phyloP scores from a whole-genome alignment of 2,888 invertebrate species.

The Dicyrtoma fusca region DNA sequence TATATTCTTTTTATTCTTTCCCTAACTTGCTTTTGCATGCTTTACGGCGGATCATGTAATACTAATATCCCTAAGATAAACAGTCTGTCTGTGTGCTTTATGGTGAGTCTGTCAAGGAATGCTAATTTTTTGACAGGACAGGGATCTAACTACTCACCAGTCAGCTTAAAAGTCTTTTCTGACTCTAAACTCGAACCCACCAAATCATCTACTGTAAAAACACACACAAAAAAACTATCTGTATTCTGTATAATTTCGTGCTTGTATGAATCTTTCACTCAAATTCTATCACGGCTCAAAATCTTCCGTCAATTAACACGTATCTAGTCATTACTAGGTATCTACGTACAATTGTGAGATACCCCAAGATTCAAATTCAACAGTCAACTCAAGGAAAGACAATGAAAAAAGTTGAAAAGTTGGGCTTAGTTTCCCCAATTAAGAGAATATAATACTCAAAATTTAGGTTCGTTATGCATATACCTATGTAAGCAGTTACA shows the following conservation, averaged over 20 bases:
- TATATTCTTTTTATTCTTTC: not conserved
- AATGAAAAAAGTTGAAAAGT: not conserved
- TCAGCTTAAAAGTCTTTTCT: not conserved
- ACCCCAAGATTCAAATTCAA: not conserved
- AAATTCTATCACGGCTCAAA: not conserved
- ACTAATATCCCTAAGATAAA: not conserved
- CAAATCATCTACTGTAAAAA: not conserved
- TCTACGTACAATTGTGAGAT: not conserved
- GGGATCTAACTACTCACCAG: slow-evolving; percentile 8
- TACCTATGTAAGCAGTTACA: no score
- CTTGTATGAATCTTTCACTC: not conserved
- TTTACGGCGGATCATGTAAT: not conserved
- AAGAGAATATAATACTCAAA: not conserved
- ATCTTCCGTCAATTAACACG: not conserved
- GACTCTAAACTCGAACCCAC: no score
- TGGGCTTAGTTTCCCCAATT: slow-evolving; percentile 5
- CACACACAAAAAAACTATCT: not conserved
- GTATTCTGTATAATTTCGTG: not conserved
- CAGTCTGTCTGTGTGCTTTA: slow-evolving; percentile 1
- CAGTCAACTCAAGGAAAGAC: not conserved
- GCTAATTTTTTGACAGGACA: slow-evolving; percentile 25
- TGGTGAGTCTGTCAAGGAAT: slow-evolving; percentile 24
- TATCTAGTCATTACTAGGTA: not conserved
- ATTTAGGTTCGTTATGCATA: not conserved
- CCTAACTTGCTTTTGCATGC: no score